These are phyloP conservation scores for Connochaetes taurinus DNA, from an alignment of 2,113 vertebrate genomes.

Conservation along the genomic window DNA sequence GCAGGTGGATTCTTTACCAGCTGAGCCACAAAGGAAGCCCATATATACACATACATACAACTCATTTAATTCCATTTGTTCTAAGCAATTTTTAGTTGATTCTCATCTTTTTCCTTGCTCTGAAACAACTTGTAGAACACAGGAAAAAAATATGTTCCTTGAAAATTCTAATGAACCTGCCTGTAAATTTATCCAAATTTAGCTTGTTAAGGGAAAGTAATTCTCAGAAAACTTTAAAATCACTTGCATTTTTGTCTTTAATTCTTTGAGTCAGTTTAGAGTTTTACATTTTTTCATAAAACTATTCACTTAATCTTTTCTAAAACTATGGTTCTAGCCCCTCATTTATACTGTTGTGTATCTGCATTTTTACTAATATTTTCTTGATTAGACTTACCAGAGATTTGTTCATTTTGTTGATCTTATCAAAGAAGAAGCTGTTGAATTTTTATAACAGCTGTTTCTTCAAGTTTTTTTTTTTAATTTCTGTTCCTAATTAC, in stretches of 20 bases:
- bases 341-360: background rate
- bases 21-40: background rate
- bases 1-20: background rate
- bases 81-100: background rate
- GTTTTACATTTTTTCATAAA: background rate
- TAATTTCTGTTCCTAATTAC: slow-evolving; percentile 57
- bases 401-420: slow-evolving; percentile 21
- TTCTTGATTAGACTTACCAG: background rate
- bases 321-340: background rate
- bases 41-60: background rate
- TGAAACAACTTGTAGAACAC: background rate
- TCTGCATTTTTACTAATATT: slow-evolving; percentile 29
- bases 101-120: background rate
- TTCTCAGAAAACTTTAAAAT: slow-evolving; percentile 34
- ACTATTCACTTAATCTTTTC: background rate
- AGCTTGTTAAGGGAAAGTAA: background rate
- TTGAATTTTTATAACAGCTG: slow-evolving; percentile 42
- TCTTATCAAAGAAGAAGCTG: slow-evolving; percentile 42
- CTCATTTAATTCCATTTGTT: background rate
- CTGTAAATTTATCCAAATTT: background rate
- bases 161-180: background rate
- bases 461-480: slow-evolving; percentile 42
- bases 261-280: background rate
- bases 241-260: slow-evolving; percentile 11
- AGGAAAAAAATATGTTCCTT: background rate